Evolutionary conservation across 1,140 invertebrate species (phyloP), one percentile per base, ranked within the genome.

Genomic region (Drosophila leontia): DNA sequence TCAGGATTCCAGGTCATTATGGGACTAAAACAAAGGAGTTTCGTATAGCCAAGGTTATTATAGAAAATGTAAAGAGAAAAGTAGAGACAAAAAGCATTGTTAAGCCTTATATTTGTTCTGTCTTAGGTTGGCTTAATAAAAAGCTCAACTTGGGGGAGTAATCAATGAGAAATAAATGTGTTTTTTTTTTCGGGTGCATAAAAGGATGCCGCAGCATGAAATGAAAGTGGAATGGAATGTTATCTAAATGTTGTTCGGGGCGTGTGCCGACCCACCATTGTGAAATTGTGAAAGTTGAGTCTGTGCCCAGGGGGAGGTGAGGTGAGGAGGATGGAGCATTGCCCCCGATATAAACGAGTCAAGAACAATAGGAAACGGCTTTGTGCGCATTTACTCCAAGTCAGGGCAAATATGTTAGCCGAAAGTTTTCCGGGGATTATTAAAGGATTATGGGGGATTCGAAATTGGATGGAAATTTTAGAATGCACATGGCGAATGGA

Each of bases 171-270:
- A 56, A 59, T 42, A 44, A 48, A 75, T 62, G 41, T 47, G 12
- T 39, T 35, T 53, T 65, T 44, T 44, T 35, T 26, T n/a, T 15
- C 35, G 48, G 51, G 67, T 58, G 50, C 58, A n/a, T 29, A 13
- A 34, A 67, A 53, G 61, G 48, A 68, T 69, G 45, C 60, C 65
- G 41, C 50, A 48, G 65, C 60, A 15, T n/a, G 50, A 34, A 48
- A 51, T 77, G 58, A 60, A 59, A 59, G 55, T 56, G 47, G 47
- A 60, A 53, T 56, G 51, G 59, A 78, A 64, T 79, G 39, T 78
- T 78, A 78, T 78, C 76, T 78, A 78, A 78, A 78, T 78, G 76
- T 78, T 78, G 51, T 78, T 78, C 13, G 39, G 37, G 75, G 75
- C 75, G 48, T 77, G 55, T 77, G 48, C 34, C 42, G 23, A 23